A percentile compares a stretch with the other conserved stretches of the same genome.
phyloP scores from a whole-genome alignment of 2,888 invertebrate species.

The Girardia tigrina region DNA sequence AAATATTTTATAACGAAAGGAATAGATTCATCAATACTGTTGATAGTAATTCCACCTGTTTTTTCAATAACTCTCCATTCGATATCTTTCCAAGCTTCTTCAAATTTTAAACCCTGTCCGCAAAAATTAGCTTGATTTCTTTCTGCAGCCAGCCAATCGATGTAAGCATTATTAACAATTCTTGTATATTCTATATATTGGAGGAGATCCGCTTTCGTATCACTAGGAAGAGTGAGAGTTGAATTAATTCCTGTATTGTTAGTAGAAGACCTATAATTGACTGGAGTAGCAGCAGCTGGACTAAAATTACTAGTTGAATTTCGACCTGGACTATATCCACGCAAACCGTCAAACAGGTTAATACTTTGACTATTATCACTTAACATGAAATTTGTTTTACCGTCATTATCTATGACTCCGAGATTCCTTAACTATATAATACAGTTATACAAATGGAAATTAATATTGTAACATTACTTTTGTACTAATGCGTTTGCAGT shows the following conservation, averaged over 20 bases:
- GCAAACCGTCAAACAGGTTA: not conserved
- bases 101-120: not conserved
- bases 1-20: conserved; percentile 8
- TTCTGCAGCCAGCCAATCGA: not conserved
- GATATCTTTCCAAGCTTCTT: conserved; percentile 7
- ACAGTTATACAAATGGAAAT: no score
- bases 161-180: not conserved
- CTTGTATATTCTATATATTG: not conserved
- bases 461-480: no score
- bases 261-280: not conserved
- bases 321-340: not conserved
- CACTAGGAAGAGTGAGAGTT: not conserved
- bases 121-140: not conserved
- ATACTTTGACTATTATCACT: not conserved
- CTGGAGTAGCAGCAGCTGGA: not conserved
- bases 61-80: conserved; percentile 16
- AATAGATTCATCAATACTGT: conserved; percentile 7
- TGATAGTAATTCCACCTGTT: not conserved
- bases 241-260: not conserved
- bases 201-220: not conserved
- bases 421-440: not conserved
- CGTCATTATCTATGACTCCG: not conserved
- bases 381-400: not conserved
- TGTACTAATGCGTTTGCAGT: not conserved
- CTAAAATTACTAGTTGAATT: not conserved